Base-by-base conservation (phyloP, 2,888 invertebrate genomes). In the Quadriops clusia region DNA sequence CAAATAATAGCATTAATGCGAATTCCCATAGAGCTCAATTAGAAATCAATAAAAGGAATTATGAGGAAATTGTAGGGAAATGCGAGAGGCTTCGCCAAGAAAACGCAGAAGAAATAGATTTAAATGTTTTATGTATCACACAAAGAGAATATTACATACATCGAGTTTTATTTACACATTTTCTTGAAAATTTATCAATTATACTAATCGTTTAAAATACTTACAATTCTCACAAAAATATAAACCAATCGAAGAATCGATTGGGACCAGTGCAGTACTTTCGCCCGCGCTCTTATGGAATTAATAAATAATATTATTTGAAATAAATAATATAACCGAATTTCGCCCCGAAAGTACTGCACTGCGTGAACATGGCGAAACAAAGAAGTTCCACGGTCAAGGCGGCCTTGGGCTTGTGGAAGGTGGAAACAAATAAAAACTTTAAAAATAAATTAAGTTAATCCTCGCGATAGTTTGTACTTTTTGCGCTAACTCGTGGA, bases 131-230 rank as follows among this genome's bases (percentile, higher is more conserved):
- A 58, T 60, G 54, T 60, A 60, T 61, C 61, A 61, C 61, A 61
- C 61, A 57, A 60, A 61, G 58, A 57, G 56, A 56, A 58, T 59
- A 58, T n/a, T 59, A 60, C 59, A 58, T 60, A 61, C 61, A 61
- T 61, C 60, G 54, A 61, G 47, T 57, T 55, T 53, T 25, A 14
- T 33, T 34, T 33, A 28, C 18, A 23, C 24, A 12, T 30, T 59
- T 50, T 43, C 38, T 51, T 49, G 44, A 41, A 43, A 49, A 51
- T 54, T 51, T 51, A 47, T 47, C 28, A 30, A 42, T 39, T 41
- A 38, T 31, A 35, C 28, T 31, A 37, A 37, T 34, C 26, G 40
- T 46, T 44, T 37, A 36, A 38, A 38, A 38, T 36, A 40, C 35
- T 36, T 39, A 41, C 41, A 41, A 32, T 40, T 43, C 44, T 43